Base-by-base conservation (phyloP, 2,797 vertebrate species). In the Benthosema pterotum region DNA sequence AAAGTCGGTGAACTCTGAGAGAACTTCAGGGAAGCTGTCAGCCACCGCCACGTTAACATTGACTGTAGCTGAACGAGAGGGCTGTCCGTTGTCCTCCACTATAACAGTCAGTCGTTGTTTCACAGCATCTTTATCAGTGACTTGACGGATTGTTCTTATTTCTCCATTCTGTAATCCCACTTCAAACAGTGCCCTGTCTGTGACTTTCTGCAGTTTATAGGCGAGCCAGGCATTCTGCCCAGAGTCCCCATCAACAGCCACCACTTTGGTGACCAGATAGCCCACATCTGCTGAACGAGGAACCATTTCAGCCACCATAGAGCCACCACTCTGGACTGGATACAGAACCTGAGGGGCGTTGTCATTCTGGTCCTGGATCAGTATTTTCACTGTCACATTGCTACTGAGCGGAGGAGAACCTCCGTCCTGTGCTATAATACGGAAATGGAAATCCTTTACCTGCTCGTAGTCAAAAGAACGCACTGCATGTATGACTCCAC, bases 231-330 rank as follows among this genome's bases (percentile, higher is more conserved):
- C 89, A 1, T 93, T 93, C 64, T 77, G 86, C 0, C 89, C 93
- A 0, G 91, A 91, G 78, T 93, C 92, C 78, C 82, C 87, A 86
- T 94, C 93, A 9, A 93, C 88, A 50, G 93, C 92, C 68, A 93
- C 91, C 79, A 94, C 87, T 60, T 92, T 91, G 16, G 88, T 85
- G 25, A 92, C 87, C 7, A 92, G 78, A 60, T 91, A 90, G 3
- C 87, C 84, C 0, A 81, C 81, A 48, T 92, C 88, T n/a, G 89
- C 83, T 0, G 83, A 87, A 52, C 80, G 82, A 53, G 89, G 85
- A 0, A 91, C 82, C 63, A 93, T 82, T 43, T 93, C 93, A 74
- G 90, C 84, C 13, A 91, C 87, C 0, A 87, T 61, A 70, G 90
- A 88, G 51, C 83, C 86, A 0, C 80, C 83, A 0, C 67, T 76